These are phyloP conservation scores for Larimichthys crocea DNA, from an alignment of 2,113 vertebrate genomes.

Conservation along the genomic window DNA sequence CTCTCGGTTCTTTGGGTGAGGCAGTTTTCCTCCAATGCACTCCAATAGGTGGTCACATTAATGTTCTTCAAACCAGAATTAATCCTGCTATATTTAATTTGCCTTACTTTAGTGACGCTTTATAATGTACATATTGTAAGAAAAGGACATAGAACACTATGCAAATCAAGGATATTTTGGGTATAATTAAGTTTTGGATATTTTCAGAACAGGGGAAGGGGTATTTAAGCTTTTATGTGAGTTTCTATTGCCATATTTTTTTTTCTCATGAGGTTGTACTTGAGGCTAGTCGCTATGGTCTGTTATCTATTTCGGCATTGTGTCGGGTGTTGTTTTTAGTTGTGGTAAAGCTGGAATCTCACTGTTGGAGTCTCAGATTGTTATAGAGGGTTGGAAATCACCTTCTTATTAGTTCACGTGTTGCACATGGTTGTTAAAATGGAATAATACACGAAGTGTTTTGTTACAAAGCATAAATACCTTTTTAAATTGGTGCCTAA, in stretches of 20 bases:
- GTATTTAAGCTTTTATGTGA: constrained; percentile 75
- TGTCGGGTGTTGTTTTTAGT: constrained; percentile 19
- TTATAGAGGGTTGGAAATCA: constrained; percentile 7
- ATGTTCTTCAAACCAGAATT: constrained; percentile 29
- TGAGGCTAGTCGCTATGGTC: constrained; percentile 6
- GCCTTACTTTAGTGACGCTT: constrained; percentile 71
- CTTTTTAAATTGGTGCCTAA: constrained; percentile 46
- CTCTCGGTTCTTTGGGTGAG: constrained; percentile 21
- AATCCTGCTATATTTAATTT: constrained; percentile 37
- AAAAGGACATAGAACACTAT: constrained; percentile 65
- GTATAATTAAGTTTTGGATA: constrained; percentile 50
- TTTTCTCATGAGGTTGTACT: constrained; percentile 4
- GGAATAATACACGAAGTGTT: constrained; percentile 14
- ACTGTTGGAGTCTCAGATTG: constrained; percentile 23
- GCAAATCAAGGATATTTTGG: constrained; percentile 69
- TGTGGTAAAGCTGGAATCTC: constrained; percentile 33
- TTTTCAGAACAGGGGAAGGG: constrained; percentile 69
- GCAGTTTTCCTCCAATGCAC: constrained; percentile 21
- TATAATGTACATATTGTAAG: constrained; percentile 51
- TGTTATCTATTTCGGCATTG: constrained; percentile 27
- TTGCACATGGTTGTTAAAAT: constrained; percentile 18
- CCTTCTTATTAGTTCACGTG: constrained; percentile 36
- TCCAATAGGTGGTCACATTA: constrained; percentile 22
- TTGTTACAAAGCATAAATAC: constrained; percentile 50
- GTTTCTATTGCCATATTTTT: constrained; percentile 63